Base-by-base conservation (phyloP, 2,888 invertebrate species). In the Drosophila fungiperda region DNA sequence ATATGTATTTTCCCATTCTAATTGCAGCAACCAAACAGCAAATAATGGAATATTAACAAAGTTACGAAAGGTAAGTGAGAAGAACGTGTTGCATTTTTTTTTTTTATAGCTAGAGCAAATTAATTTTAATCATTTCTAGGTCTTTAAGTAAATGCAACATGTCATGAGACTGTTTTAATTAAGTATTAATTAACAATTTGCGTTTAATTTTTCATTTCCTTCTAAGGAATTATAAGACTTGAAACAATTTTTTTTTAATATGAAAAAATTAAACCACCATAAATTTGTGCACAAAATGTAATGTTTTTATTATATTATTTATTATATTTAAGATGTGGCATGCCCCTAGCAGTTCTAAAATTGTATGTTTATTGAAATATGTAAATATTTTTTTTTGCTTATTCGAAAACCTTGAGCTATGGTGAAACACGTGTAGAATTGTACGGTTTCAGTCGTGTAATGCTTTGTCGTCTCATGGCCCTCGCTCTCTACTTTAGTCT, bases 21-120 rank as follows among this genome's bases (percentile, higher is more conserved):
- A 68, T 85, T 85, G 67, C 78, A 85, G 84, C 85, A 76, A 81
- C 82, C 75, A 78, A 76, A 64, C 76, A 65, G 61, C 54, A 76
- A 78, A 85, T 85, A 81, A 85, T 85, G 85, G 85, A 85, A 80
- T 82, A 76, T 83, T 85, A 87, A 77, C 80, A 82, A 67, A 78
- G 69, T 76, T 67, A 73, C 63, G 38, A 87, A 66, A 87, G 87
- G 85, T 85, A 62, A 81, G 86, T 73, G 26, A 5, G 15, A 23
- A 23, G 1, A 17, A 17, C 15, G 6, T 11, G 29, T 23, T 23
- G 12, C 1, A 4, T 15, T 17, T 17, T 0, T 36, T 36, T 36
- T 3, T 36, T 36, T 36, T 45, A 15, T 40, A 17, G 40, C 40
- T 3, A 40, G 9, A 40, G 4, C 45, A 20, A 20, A 45, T 45